Percentiles rank a stretch among this genome's conserved stretches.
These are phyloP conservation scores for Remorina albescens DNA, from an alignment of 2,797 vertebrate genomes.

Conservation along the genomic window DNA sequence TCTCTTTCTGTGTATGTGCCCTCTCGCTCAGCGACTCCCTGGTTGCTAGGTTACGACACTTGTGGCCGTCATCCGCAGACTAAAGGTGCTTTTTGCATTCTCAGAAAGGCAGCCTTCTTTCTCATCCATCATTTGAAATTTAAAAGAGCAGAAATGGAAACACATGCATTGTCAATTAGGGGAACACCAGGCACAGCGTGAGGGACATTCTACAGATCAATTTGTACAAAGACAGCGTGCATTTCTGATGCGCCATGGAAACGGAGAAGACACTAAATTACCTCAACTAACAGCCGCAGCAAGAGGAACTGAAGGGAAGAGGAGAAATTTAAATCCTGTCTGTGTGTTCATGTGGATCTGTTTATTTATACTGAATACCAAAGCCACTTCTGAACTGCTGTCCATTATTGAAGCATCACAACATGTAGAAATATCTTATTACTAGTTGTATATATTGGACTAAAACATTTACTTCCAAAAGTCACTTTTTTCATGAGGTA, in stretches of 20 bases:
- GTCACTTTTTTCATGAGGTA: neutral
- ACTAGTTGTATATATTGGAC: neutral
- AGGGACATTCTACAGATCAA: slow-evolving; percentile 61
- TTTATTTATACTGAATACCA: slow-evolving; percentile 37
- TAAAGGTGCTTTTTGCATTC: slow-evolving; percentile 78
- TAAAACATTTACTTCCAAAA: neutral
- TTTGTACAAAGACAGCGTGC: slow-evolving; percentile 64
- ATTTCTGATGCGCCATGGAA: slow-evolving; percentile 65
- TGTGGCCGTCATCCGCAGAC: slow-evolving; percentile 72
- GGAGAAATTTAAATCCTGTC: slow-evolving; percentile 47
- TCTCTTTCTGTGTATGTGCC: slow-evolving; percentile 10
- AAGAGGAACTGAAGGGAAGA: slow-evolving; percentile 50
- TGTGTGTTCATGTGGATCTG: slow-evolving; percentile 35
- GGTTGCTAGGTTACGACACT: slow-evolving; percentile 87
- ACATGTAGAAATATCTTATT: neutral
- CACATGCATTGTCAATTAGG: slow-evolving; percentile 73
- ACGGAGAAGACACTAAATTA: slow-evolving; percentile 61
- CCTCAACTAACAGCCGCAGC: slow-evolving; percentile 61
- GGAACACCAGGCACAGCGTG: slow-evolving; percentile 56
- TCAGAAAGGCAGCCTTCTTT: slow-evolving; percentile 67
- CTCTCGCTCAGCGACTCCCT: slow-evolving; percentile 67
- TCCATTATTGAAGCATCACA: slow-evolving; percentile 23
- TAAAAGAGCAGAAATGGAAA: slow-evolving; percentile 78
- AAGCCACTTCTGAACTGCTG: slow-evolving; percentile 29
- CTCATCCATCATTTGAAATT: slow-evolving; percentile 78